Evolutionary conservation across 2,797 vertebrate genomes (phyloP).

Genomic region (Darevskia mixta): DNA sequence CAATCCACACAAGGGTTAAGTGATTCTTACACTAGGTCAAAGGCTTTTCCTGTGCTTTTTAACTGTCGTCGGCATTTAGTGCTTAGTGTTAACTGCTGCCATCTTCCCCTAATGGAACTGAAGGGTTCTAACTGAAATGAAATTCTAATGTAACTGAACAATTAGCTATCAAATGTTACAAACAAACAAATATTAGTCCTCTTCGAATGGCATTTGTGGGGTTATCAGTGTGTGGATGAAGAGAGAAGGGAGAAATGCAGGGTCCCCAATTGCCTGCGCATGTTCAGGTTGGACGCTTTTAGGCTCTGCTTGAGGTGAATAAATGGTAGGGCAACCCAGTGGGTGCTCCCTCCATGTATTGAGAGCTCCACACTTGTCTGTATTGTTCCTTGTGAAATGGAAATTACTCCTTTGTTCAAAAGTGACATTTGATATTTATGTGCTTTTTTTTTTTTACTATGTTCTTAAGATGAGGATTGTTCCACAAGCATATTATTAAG

Average conservation of each 20-base stretch:
- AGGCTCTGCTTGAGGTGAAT: background rate
- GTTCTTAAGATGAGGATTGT: background rate
- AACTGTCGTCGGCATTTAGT: no score
- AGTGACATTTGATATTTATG: background rate
- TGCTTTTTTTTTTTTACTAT: background rate
- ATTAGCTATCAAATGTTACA: no score
- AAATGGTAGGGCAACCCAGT: background rate
- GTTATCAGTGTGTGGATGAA: no score
- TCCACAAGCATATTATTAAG: background rate
- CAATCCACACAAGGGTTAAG: background rate
- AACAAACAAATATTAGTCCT: no score
- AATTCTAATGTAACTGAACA: no score
- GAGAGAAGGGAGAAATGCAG: no score
- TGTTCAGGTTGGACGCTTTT: background rate
- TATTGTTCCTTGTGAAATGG: background rate
- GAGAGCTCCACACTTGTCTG: background rate
- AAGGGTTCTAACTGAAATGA: no score
- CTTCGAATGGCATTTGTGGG: no score
- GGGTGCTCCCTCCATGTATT: background rate
- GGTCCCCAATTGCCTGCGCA: background rate
- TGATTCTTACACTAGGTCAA: background rate
- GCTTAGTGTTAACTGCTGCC: no score
- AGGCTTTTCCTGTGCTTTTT: no score
- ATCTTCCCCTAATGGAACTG: no score
- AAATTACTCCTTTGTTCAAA: background rate